Conservation (phyloP, 2,888 invertebrate species). For the Ochropacha duplaris region DNA sequence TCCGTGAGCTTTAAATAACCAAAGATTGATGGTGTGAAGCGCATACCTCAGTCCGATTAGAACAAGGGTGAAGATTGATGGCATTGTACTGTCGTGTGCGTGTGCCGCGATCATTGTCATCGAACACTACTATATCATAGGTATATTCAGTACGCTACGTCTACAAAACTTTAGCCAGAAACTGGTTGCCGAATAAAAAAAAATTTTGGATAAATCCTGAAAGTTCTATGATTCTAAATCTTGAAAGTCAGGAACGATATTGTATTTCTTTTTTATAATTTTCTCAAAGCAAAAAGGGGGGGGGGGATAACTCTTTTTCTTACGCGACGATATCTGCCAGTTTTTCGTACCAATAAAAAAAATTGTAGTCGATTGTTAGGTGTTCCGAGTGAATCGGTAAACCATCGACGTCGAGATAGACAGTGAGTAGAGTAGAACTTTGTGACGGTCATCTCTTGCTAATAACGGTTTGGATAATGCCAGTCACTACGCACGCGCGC, state of each 20-base stretch:
- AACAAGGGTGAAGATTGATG: conserved; percentile 67
- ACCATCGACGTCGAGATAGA: not conserved
- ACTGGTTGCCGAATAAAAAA: not conserved
- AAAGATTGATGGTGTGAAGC: conserved; percentile 66
- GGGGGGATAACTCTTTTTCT: no score
- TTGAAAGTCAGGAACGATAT: no score
- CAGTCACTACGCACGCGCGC: conserved; percentile 54
- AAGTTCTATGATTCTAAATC: no score
- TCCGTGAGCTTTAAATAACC: conserved; percentile 49
- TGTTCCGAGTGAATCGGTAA: no score
- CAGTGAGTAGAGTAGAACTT: conserved; percentile 24
- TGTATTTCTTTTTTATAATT: no score
- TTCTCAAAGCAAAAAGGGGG: no score
- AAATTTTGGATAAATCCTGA: conserved; percentile 16
- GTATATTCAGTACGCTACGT: not conserved
- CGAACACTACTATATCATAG: conserved; percentile 36
- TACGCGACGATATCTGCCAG: no score
- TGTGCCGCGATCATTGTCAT: conserved; percentile 21
- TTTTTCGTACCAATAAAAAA: no score
- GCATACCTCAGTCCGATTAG: conserved; percentile 39
- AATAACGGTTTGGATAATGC: conserved; percentile 66
- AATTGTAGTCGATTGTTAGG: no score
- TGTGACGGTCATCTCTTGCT: conserved; percentile 76
- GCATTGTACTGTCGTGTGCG: conserved; percentile 14
- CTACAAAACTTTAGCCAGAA: not conserved